phyloP scores from a whole-genome alignment of 2,888 invertebrate species.

The Branchellion lobata region DNA sequence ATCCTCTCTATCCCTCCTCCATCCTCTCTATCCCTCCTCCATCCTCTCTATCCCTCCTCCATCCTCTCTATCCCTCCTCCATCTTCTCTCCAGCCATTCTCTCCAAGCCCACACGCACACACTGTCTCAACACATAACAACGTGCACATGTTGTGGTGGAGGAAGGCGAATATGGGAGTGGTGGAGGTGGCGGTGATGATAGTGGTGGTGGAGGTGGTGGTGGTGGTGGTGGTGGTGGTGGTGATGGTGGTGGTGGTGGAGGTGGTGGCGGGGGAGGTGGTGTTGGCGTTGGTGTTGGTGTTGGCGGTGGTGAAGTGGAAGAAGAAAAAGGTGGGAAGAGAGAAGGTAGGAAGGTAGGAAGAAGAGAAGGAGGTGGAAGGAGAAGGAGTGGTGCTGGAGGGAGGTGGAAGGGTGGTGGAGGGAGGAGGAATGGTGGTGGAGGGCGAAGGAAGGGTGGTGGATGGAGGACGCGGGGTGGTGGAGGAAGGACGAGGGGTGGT shows the following conservation, averaged over 20 bases:
- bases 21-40: not conserved
- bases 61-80: too few relatives aligned
- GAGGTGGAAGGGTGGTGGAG: not conserved
- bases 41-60: not conserved
- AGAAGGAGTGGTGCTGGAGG: not conserved
- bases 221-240: not conserved
- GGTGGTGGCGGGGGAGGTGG: slow-evolving; percentile 27
- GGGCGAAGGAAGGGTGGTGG: not conserved
- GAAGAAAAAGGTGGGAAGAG: not conserved
- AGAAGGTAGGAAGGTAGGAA: not conserved
- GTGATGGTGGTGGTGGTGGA: not conserved
- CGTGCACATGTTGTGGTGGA: not conserved
- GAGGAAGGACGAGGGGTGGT: not conserved
- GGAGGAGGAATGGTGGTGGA: not conserved
- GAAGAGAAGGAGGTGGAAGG: not conserved
- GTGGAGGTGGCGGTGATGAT: not conserved
- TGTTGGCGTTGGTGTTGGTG: not conserved
- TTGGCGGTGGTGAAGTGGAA: not conserved
- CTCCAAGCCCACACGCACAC: too few relatives aligned
- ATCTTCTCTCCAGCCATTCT: too few relatives aligned
- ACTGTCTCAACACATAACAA: too few relatives aligned
- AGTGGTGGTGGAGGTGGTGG: not conserved
- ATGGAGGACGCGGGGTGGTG: not conserved
- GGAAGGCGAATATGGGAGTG: not conserved
- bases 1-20: too few relatives aligned